Evolutionary conservation across 2,888 invertebrate genomes (phyloP), one percentile per base, ranked within the genome.

Genomic region (Platycnemis pennipes): DNA sequence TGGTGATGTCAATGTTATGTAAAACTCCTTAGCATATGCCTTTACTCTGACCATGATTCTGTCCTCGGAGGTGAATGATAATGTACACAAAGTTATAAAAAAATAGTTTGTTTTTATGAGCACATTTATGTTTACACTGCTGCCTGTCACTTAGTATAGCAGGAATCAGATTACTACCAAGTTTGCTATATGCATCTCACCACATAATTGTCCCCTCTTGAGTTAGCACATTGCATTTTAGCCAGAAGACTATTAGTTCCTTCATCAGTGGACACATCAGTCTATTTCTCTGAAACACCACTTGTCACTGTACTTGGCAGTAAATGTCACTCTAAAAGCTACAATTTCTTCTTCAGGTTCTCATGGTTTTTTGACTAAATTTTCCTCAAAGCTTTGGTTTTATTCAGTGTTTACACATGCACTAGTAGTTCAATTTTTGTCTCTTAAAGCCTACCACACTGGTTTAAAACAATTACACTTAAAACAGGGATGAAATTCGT

Each of bases 351-450:
- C 49, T 77, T 77, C 31, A 77, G 77, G 77, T 77, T 77, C 37
- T 19, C 77, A 37, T 77, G 11, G 11, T 7, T 63, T 63, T 77
- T 77, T 77, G 77, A 77, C 77, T 77, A 77, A 8, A 37, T 77
- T 77, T 77, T 37, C 37, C 13, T 77, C 77, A 37, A 77, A 37
- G 77, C 77, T 77, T 77, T 77, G 77, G 77, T 77, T 77, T 77
- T 11, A 77, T 37, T 37, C 63, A 37, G 11, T 13, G 26, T 31
- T 37, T 37, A 37, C 37, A 37, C 37, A 37, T 37, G 5, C 1
- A 77, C 22, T 37, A 5, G 11, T n/a, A 37, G 26, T 37, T n/a
- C 37, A 8, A 11, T 2, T 77, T 37, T 13, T 2, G 31, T 19
- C 11, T 77, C 13, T 77, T 77, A 13, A 31, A 77, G 11, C 0